Evolutionary conservation across 1,140 invertebrate species (phyloP).

Genomic region (Plutomurus gul): DNA sequence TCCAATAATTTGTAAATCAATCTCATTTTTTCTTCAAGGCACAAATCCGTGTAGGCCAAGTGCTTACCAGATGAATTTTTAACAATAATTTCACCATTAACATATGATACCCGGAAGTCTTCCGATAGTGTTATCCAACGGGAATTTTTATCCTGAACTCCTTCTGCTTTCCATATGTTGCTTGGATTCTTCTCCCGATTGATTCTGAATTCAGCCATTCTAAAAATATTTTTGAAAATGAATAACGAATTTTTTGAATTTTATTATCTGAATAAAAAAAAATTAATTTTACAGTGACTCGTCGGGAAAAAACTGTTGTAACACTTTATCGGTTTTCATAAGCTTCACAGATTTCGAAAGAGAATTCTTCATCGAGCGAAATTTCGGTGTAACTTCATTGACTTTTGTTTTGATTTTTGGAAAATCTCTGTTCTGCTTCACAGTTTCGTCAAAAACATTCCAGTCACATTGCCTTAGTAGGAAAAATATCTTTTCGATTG

Average conservation of each 20-base stretch:
- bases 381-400: neutral
- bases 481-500: neutral
- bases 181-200: neutral
- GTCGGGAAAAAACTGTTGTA: neutral
- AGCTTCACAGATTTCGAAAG: neutral
- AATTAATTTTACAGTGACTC: neutral
- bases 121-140: neutral
- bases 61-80: neutral
- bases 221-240: neutral
- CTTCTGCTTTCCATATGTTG: neutral
- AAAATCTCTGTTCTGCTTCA: neutral
- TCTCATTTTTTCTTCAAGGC: neutral
- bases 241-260: neutral
- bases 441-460: neutral
- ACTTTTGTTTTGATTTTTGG: neutral
- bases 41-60: neutral
- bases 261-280: neutral
- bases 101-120: neutral
- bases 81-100: neutral
- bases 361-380: neutral
- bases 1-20: neutral
- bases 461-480: neutral
- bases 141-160: neutral
- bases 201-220: neutral
- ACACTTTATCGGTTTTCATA: neutral